Evolutionary conservation across 2,113 vertebrate genomes (phyloP), one percentile per base, ranked within the genome.

Genomic region (Cavia porcellus): DNA sequence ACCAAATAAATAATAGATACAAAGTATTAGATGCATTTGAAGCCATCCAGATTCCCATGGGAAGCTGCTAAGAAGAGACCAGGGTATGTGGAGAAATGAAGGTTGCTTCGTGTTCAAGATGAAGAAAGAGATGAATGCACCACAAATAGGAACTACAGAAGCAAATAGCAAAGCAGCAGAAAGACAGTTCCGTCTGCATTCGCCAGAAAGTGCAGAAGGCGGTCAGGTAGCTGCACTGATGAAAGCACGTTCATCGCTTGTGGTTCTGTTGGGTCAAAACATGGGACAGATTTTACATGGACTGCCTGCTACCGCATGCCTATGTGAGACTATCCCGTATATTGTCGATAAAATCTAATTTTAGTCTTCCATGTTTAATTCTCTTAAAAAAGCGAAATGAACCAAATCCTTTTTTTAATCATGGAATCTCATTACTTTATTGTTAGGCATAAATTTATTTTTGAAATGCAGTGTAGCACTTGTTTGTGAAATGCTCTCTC

Each of bases 1-100:
- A 85, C 74, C 75, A 62, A 64, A 55, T 89, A 96, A 86, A 90
- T 96, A 84, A 96, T 89, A 19, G 3, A 89, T 22, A 91, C 75
- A 77, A 79, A 77, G 89, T 91, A 86, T 84, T 62, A 81, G 88
- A 50, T 79, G 22, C 1, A 32, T 84, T 61, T 87, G 86, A 93
- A 87, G 64, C 79, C 80, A 74, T 89, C 74, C 68, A 55, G 96
- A 72, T 35, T 86, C 74, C 75, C 75, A 20, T 10, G 3, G 61
- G 92, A 87, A 77, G 20, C 74, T 79, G 50, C n/a, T 50, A 89
- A 91, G 95, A 57, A 75, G 66, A 81, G 61, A 91, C 42, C 28
- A 55, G 57, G 81, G 45, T 50, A 17, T 87, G 89, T 30, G 83
- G 92, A 91, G 86, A 77, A 66, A 20, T n/a, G 72, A 64, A 92